Conservation (phyloP, 2,113 vertebrate genomes). For the Gnathonemus longibarbis region DNA sequence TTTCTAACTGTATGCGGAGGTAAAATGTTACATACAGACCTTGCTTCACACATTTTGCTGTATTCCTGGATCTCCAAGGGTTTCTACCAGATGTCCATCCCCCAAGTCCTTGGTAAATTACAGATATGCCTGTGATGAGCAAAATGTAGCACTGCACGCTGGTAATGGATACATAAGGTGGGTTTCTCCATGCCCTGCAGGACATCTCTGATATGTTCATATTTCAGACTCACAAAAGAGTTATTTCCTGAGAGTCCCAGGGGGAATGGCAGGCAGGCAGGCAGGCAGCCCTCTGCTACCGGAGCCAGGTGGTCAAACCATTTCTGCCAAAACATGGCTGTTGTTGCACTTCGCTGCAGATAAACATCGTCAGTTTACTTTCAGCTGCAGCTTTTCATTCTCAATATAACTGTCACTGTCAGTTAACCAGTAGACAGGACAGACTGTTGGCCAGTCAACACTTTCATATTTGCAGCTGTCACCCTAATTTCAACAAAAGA, state of each 20-base stretch:
- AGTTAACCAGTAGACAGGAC: not conserved
- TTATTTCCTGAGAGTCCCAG: not conserved
- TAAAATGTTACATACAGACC: not conserved
- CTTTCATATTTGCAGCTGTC: not conserved
- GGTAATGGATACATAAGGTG: not conserved
- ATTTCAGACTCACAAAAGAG: not conserved
- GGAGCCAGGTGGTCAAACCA: slow-evolving; percentile 1
- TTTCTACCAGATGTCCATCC: not conserved
- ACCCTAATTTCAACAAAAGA: not conserved
- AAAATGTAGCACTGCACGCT: not conserved
- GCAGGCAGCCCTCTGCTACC: not conserved
- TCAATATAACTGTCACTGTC: not conserved
- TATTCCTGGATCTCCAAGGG: not conserved
- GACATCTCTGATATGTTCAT: not conserved
- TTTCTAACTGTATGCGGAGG: not conserved
- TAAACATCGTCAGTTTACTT: not conserved
- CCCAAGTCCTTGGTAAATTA: not conserved
- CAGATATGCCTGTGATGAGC: not conserved
- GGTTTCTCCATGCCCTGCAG: not conserved
- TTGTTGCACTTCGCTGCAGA: not conserved
- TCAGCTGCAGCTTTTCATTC: not conserved
- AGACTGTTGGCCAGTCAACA: not conserved
- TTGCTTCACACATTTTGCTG: not conserved
- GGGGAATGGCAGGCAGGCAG: not conserved
- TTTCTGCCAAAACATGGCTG: not conserved